These are phyloP conservation scores for Hybognathus amarus DNA, from an alignment of 2,797 vertebrate genomes.

Conservation along the genomic window DNA sequence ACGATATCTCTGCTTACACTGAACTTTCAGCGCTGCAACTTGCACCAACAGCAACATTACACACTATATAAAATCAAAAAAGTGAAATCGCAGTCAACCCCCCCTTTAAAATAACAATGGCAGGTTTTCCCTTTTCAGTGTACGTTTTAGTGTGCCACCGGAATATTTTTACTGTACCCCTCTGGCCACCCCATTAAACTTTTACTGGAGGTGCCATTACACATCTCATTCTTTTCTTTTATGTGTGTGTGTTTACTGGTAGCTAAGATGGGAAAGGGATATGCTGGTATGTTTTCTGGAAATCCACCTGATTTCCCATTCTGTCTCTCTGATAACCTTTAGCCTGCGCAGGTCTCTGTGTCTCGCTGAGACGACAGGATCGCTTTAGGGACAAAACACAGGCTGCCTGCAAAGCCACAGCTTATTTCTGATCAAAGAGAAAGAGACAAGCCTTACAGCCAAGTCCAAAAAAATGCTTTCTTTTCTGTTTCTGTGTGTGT, in stretches of 20 bases:
- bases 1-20: no score
- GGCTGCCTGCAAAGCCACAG: constrained; percentile 37
- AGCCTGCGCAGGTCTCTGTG: constrained; percentile 31
- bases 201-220: not conserved
- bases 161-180: not conserved
- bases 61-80: no score
- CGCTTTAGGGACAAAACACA: constrained; percentile 38
- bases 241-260: not conserved
- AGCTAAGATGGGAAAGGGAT: not conserved
- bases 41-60: no score
- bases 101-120: not conserved
- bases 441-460: constrained; percentile 31
- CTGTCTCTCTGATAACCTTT: constrained; percentile 49
- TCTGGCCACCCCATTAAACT: not conserved
- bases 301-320: constrained; percentile 13
- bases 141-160: not conserved
- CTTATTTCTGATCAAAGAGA: constrained; percentile 51
- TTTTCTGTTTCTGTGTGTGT: not conserved
- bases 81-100: no score
- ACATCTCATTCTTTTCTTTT: not conserved
- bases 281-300: not conserved
- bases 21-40: no score
- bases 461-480: constrained; percentile 1
- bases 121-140: not conserved
- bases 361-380: constrained; percentile 37